Base-by-base conservation (phyloP, 2,113 vertebrate genomes). In the Neomonachus schauinslandi region DNA sequence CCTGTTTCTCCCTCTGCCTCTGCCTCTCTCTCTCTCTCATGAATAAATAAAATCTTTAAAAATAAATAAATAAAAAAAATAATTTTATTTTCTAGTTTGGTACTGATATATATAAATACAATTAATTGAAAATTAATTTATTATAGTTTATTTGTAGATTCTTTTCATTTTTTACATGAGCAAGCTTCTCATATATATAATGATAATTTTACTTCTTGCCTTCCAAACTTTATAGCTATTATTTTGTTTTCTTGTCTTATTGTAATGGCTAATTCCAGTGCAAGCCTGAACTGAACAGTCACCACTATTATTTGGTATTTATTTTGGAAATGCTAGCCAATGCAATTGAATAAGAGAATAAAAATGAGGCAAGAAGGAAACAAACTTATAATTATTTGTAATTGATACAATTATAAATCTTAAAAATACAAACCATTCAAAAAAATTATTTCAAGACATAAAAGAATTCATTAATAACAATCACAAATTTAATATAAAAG, bases 361-460 rank as follows among this genome's bases (percentile, higher is more conserved):
- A 53, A 59, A 39, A 79, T 42, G 31, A 95, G 26, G 15, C 19
- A 84, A 71, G 19, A 76, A 94, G 24, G 7, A 92, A 89, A 19
- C 2, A 89, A 97, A 36, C 16, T 36, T 85, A 53, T 26, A 95
- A 79, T 88, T 39, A 92, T 79, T 33, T 71, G 3, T 89, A 91
- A 89, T 46, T 59, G 57, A 95, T 53, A 9, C 13, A 76, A 95
- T 69, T 71, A 14, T 89, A 92, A 93, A 63, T 2, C 21, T 80
- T 72, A 93, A 42, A 74, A 74, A 42, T 42, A 65, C 15, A 28
- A 65, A 65, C 28, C 31, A 65, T 15, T 65, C 63, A 65, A 65
- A 33, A 94, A 93, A 92, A 55, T 65, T 79, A 89, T 84, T 76
- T 69, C 24, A 84, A 79, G 19, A 10, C 77, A 83, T 83, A 89